Percentiles rank a stretch among this genome's conserved stretches.
These are phyloP conservation scores for Anolis apletophallus DNA, from an alignment of 2,797 vertebrate genomes.

Conservation along the genomic window DNA sequence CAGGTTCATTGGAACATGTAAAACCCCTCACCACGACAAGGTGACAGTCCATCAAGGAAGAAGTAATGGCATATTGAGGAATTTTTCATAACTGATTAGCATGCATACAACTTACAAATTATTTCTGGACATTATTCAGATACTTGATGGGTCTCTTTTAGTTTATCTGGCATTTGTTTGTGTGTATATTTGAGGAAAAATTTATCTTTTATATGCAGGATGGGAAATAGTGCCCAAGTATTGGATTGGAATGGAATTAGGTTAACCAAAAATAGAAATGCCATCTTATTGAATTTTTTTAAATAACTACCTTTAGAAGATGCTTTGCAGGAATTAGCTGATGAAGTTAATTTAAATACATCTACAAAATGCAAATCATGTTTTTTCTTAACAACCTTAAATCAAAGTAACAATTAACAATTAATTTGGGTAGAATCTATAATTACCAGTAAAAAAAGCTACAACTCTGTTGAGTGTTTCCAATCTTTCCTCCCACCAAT, in stretches of 20 bases:
- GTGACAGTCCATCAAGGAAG: no score
- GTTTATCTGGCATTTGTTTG: background rate
- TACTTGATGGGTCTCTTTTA: no score
- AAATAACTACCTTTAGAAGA: constrained; percentile 5
- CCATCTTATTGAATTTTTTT: background rate
- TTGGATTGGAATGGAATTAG: background rate
- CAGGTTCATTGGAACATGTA: no score
- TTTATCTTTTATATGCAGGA: background rate
- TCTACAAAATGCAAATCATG: background rate
- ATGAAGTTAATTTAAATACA: background rate
- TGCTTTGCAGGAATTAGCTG: background rate
- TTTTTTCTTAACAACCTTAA: background rate
- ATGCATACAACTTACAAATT: background rate
- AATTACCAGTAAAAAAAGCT: background rate
- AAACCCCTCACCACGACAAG: no score
- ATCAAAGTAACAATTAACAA: background rate
- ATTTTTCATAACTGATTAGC: background rate
- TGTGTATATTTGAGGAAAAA: background rate
- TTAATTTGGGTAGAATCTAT: background rate
- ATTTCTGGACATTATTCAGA: background rate
- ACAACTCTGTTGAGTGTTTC: background rate
- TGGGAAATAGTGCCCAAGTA: background rate
- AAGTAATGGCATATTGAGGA: no score
- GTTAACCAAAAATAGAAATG: background rate
- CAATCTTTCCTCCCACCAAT: background rate